Conservation (phyloP, 2,113 vertebrate species). For the Ranitomeya variabilis region DNA sequence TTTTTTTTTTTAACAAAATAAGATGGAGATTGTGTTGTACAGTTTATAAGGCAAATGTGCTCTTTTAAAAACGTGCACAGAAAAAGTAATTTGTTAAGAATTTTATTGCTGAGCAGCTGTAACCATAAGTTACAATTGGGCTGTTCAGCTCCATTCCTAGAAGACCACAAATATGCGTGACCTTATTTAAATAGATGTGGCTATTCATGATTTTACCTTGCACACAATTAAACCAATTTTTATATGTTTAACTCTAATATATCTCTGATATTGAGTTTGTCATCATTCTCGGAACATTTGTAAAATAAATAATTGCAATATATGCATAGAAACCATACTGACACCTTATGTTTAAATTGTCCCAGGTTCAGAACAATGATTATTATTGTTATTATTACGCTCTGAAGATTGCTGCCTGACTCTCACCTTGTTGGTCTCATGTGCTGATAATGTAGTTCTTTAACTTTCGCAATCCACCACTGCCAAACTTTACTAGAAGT, state of each 20-base stretch:
- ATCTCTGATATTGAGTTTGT: constrained; percentile 35
- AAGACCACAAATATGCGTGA: constrained; percentile 57
- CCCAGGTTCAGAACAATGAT: neutral
- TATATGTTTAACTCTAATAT: constrained; percentile 49
- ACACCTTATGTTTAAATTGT: neutral
- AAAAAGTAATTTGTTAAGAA: constrained; percentile 59
- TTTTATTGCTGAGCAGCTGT: constrained; percentile 55
- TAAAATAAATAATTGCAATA: constrained; percentile 43
- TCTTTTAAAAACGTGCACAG: constrained; percentile 50
- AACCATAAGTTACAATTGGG: constrained; percentile 53
- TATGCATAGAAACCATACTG: neutral
- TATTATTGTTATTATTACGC: neutral
- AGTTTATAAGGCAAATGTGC: constrained; percentile 54
- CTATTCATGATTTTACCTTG: constrained; percentile 51
- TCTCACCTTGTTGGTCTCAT: neutral
- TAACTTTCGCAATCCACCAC: no score
- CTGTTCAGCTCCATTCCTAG: constrained; percentile 51
- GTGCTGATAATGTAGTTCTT: no score
- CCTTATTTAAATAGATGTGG: constrained; percentile 54
- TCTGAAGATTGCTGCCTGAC: neutral
- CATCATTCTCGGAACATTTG: constrained; percentile 35
- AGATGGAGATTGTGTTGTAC: neutral
- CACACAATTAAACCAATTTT: constrained; percentile 55
- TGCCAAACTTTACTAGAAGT: no score
- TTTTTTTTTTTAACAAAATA: neutral